These are phyloP conservation scores for Hydropsyche betteni DNA, from an alignment of 2,888 invertebrate species.

Conservation along the genomic window DNA sequence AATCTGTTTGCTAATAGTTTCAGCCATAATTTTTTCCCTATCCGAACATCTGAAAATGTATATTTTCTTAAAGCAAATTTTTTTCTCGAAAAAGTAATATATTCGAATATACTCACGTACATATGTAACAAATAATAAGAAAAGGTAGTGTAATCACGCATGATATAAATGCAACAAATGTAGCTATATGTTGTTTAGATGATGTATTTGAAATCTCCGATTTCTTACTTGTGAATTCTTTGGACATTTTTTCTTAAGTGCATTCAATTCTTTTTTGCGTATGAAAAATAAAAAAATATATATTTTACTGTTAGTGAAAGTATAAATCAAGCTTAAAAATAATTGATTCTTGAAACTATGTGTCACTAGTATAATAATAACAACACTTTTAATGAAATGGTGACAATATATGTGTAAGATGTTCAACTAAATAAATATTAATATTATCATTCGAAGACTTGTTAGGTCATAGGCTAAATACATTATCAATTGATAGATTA, in stretches of 20 bases:
- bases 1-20: slow-evolving; percentile 68
- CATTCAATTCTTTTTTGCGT: no score
- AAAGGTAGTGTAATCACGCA: slow-evolving; percentile 60
- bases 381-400: neutral
- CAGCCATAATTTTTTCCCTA: slow-evolving; percentile 67
- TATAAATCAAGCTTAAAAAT: no score
- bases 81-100: slow-evolving; percentile 13
- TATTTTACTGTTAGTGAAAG: no score
- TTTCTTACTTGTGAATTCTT: no score
- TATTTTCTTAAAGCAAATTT: slow-evolving; percentile 15
- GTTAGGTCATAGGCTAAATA: neutral
- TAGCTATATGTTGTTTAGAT: slow-evolving; percentile 1
- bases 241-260: no score
- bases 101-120: slow-evolving; percentile 55
- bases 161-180: slow-evolving; percentile 55
- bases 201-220: no score
- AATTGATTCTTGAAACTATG: no score
- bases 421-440: slow-evolving; percentile 21
- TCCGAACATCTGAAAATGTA: slow-evolving; percentile 62
- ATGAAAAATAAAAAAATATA: no score
- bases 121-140: slow-evolving; percentile 61
- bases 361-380: neutral
- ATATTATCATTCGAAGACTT: neutral
- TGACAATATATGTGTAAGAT: neutral
- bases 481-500: slow-evolving; percentile 5